Evolutionary conservation across 2,113 vertebrate genomes (phyloP), one percentile per base, ranked within the genome.

Genomic region (Chaenocephalus aceratus): DNA sequence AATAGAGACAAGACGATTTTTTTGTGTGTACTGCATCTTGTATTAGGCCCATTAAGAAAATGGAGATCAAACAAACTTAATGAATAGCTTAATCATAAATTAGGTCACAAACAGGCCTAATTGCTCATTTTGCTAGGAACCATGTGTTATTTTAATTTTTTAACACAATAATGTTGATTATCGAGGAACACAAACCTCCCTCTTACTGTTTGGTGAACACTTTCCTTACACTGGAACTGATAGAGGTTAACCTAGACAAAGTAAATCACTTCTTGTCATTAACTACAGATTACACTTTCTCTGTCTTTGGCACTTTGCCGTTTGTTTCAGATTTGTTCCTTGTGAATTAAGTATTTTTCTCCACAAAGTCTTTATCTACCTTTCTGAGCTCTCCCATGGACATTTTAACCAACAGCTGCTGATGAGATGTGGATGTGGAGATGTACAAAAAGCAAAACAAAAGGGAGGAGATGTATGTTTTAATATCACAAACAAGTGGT

Each of bases 341-440:
- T 16, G 13, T 44, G 51, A 80, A 53, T 46, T 18, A 12, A 71
- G 14, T 15, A 30, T 16, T 67, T 67, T 71, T 51, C 57, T 75
- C 69, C 49, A 41, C 45, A 18, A n/a, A 64, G 59, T 68, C 86
- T 75, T 69, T 60, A 68, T 77, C 79, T 71, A 81, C 60, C 60
- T 54, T 58, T 87, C 82, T 79, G 52, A 89, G 71, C 26, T 77
- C 86, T 88, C 77, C 77, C 57, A 74, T 80, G 80, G 83, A 87
- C 62, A 69, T 86, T 82, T 82, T 77, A 77, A 77, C 75, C 57
- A 89, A 66, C 80, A 81, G 56, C 77, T 83, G 74, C 71, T 74
- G 81, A 80, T 72, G 64, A 73, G 67, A 88, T 79, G 68, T 54
- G 53, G 79, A 69, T 3, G 4, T 30, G 30, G 3, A n/a, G n/a